These are phyloP conservation scores for Pterocles burchelli DNA, from an alignment of 2,113 vertebrate genomes.

Conservation along the genomic window DNA sequence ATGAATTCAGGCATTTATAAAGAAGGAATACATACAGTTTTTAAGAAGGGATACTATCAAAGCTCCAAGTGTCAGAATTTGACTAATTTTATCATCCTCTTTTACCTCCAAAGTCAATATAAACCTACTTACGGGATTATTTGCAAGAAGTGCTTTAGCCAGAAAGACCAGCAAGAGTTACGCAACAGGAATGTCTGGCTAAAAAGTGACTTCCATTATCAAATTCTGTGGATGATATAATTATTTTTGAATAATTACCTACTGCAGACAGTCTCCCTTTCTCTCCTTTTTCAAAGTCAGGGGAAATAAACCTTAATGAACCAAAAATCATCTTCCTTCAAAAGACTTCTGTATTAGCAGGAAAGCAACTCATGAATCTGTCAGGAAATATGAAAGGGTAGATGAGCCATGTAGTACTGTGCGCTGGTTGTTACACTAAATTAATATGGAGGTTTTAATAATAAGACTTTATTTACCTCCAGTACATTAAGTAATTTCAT, in stretches of 20 bases:
- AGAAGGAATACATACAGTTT: neutral
- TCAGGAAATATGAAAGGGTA: neutral
- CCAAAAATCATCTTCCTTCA: neutral
- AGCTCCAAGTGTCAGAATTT: neutral
- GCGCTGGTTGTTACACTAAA: neutral
- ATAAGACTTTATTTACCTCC: neutral
- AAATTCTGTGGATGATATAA: neutral
- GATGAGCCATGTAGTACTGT: neutral
- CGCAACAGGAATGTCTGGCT: neutral
- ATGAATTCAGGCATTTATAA: neutral
- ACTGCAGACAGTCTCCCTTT: neutral
- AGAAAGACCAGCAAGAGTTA: slow-evolving; percentile 5
- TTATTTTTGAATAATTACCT: neutral
- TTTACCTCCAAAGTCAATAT: slow-evolving; percentile 16
- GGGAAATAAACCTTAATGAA: neutral
- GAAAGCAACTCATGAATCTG: neutral
- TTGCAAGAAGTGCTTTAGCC: neutral
- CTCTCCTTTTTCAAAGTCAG: neutral
- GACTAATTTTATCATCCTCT: neutral
- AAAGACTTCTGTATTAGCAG: neutral
- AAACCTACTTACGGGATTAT: neutral
- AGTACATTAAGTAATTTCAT: neutral
- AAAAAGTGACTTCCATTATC: neutral
- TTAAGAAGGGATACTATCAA: neutral
- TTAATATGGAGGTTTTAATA: neutral